These are phyloP conservation scores for Etheostoma cragini DNA, from an alignment of 2,113 vertebrate species.

Conservation along the genomic window DNA sequence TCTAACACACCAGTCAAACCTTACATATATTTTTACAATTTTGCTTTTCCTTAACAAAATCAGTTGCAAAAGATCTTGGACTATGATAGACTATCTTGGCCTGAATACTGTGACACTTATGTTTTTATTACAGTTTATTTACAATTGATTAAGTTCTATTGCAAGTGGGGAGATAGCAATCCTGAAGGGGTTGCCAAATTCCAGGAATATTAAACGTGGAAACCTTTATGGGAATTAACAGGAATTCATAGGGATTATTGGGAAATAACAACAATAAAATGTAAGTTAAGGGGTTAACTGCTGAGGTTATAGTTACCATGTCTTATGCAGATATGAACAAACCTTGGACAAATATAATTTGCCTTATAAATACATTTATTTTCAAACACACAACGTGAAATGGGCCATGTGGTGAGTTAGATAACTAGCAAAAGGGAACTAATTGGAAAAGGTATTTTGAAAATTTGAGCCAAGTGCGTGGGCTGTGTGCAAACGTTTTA, in stretches of 20 bases:
- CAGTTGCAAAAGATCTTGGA: neutral
- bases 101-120: neutral
- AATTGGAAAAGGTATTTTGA: neutral
- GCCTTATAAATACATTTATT: neutral
- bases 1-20: conserved; percentile 44
- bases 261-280: neutral
- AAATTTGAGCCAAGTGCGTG: too few relatives aligned
- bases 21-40: conserved; percentile 31
- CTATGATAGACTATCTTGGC: conserved; percentile 12
- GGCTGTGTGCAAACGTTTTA: neutral
- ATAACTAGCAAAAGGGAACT: neutral
- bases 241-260: neutral
- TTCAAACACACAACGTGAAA: neutral
- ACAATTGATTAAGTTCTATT: neutral
- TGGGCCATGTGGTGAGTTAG: neutral
- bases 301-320: neutral
- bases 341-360: neutral
- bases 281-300: neutral
- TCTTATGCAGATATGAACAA: neutral
- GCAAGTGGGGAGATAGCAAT: neutral
- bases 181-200: neutral
- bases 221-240: neutral
- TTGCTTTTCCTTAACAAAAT: conserved; percentile 26
- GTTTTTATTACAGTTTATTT: conserved; percentile 25
- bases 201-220: neutral